Conservation (phyloP, 2,797 vertebrate genomes). For the Gobionotothen gibberifrons region DNA sequence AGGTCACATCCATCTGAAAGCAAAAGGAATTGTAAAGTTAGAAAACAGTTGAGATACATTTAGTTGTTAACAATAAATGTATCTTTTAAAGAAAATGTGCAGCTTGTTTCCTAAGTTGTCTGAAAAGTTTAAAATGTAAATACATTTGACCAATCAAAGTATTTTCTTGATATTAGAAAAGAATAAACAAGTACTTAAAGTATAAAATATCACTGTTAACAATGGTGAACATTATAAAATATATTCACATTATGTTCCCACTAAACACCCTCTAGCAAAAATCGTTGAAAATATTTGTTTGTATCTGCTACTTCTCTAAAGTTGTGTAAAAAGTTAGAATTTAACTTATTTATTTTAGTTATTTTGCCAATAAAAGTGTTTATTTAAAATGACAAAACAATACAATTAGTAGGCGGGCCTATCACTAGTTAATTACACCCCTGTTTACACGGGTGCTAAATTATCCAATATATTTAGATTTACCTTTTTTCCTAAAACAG, state of each 20-base stretch:
- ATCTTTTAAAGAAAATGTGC: background rate
- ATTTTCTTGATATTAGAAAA: background rate
- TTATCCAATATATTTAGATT: background rate
- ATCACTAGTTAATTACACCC: too few species aligned
- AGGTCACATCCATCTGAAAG: conserved; percentile 34
- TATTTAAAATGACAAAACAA: too few species aligned
- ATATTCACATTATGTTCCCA: background rate
- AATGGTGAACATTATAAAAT: background rate
- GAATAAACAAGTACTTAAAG: background rate
- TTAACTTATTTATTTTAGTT: too few species aligned
- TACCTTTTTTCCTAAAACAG: background rate
- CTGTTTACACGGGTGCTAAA: too few species aligned
- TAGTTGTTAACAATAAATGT: background rate
- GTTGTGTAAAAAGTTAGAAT: too few species aligned
- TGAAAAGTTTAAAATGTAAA: background rate
- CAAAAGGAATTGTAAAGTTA: conserved; percentile 13
- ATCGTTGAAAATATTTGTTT: too few species aligned
- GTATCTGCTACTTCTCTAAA: too few species aligned
- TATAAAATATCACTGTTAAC: background rate
- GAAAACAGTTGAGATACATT: background rate
- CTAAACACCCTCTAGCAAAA: background rate
- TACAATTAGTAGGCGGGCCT: too few species aligned
- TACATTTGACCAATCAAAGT: rapidly evolving
- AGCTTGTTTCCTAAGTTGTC: background rate
- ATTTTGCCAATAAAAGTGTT: too few species aligned